Evolutionary conservation across 1,140 invertebrate species (phyloP).

Genomic region (Trichonephila inaurata): DNA sequence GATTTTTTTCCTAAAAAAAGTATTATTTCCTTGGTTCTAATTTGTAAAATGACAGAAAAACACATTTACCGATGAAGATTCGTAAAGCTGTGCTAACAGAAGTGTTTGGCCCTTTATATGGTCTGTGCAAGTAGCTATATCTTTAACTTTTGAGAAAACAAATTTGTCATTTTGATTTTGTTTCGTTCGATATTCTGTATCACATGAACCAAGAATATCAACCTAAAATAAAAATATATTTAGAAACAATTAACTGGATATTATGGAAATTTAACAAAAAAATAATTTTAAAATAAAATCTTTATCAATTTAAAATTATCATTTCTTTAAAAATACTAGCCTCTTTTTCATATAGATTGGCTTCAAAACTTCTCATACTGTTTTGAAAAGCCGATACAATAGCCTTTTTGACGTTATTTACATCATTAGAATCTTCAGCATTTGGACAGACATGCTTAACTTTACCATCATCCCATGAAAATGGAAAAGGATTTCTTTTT

Average conservation of each 20-base stretch:
- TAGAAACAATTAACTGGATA: neutral
- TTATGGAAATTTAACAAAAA: neutral
- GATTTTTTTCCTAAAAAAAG: too few species aligned
- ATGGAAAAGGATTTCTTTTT: conserved; percentile 83
- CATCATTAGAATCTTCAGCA: conserved; percentile 84
- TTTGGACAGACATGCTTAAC: conserved; percentile 82
- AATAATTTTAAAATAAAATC: neutral
- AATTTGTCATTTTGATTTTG: conserved; percentile 33
- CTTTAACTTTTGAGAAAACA: conserved; percentile 40
- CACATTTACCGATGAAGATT: conserved; percentile 55
- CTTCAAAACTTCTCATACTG: conserved; percentile 91
- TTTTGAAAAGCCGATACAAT: conserved; percentile 93
- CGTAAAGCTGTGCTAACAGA: conserved; percentile 50
- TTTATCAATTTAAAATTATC: neutral
- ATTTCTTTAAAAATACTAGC: conserved; percentile 80
- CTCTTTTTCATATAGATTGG: conserved; percentile 87
- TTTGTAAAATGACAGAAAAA: neutral
- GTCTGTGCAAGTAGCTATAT: conserved; percentile 49
- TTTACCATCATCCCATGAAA: conserved; percentile 82
- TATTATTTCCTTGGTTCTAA: too few species aligned
- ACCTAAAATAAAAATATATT: conserved; percentile 53
- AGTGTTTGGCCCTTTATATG: conserved; percentile 49
- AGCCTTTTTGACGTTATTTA: conserved; percentile 93
- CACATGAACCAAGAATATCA: conserved; percentile 64
- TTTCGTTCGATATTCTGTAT: conserved; percentile 52